A percentile compares a stretch with the other conserved stretches of the same genome.
These are phyloP conservation scores for Cygnus buccinator DNA, from an alignment of 2,113 vertebrate species.

Conservation along the genomic window DNA sequence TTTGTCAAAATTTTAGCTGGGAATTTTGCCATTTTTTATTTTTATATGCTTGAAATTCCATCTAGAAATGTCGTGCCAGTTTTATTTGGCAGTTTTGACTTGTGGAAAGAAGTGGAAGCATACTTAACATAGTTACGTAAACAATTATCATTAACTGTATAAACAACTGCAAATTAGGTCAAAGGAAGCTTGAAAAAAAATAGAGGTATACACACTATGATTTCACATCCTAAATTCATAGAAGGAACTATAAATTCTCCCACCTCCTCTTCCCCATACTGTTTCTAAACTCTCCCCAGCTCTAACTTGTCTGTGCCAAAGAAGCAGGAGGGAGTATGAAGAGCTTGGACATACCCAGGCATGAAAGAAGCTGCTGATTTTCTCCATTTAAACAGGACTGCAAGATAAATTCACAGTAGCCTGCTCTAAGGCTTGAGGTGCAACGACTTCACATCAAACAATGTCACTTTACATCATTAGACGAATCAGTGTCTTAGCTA, in stretches of 20 bases:
- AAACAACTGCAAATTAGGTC: neutral
- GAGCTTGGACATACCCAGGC: neutral
- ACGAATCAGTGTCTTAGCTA: neutral
- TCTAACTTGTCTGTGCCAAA: neutral
- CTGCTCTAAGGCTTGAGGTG: neutral
- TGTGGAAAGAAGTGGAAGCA: neutral
- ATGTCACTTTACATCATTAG: neutral
- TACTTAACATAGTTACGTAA: neutral
- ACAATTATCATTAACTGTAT: neutral
- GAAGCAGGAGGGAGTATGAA: neutral
- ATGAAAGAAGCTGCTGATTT: neutral
- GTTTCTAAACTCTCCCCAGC: neutral
- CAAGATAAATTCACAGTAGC: neutral
- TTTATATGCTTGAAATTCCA: neutral
- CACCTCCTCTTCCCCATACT: neutral
- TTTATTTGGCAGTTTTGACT: neutral
- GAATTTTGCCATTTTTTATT: conserved; percentile 22
- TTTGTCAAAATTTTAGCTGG: neutral
- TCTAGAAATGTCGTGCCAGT: neutral
- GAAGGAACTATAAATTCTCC: neutral
- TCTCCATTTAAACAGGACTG: neutral
- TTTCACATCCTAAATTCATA: neutral
- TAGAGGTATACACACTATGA: neutral
- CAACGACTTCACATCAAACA: neutral
- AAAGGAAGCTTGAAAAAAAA: neutral